phyloP scores from a whole-genome alignment of 2,888 invertebrate species.

The Endotricha flammealis region DNA sequence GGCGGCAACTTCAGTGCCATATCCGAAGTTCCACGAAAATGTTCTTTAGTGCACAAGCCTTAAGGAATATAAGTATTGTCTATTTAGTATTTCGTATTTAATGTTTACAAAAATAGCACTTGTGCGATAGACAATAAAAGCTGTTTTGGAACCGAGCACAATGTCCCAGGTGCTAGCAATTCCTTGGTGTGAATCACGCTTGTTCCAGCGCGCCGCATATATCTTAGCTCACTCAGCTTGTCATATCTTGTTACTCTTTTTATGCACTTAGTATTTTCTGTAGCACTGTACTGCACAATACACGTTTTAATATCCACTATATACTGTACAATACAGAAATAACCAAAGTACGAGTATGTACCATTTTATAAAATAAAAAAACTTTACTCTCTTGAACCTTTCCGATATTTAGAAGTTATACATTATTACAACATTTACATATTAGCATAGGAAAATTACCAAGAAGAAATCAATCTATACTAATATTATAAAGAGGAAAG shows the following conservation, averaged over 20 bases:
- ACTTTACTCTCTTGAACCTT: too few species aligned
- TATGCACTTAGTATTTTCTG: conserved; percentile 33
- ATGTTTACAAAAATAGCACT: conserved; percentile 28
- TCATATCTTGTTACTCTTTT: conserved; percentile 53
- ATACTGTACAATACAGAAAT: too few species aligned
- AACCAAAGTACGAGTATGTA: too few species aligned
- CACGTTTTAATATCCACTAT: neutral
- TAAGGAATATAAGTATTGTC: conserved; percentile 40
- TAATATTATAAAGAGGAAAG: too few species aligned
- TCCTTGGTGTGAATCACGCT: conserved; percentile 63
- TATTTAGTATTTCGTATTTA: conserved; percentile 48
- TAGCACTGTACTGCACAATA: conserved; percentile 10
- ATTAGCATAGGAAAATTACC: too few species aligned
- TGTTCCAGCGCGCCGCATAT: conserved; percentile 60
- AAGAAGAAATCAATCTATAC: too few species aligned
- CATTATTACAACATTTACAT: too few species aligned
- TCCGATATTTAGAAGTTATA: too few species aligned
- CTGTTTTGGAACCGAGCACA: conserved; percentile 23
- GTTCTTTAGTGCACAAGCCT: conserved; percentile 45
- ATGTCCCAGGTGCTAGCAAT: conserved; percentile 59
- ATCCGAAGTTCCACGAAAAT: conserved; percentile 41
- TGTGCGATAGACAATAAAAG: conserved; percentile 24
- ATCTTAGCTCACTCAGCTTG: conserved; percentile 58
- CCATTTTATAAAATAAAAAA: too few species aligned
- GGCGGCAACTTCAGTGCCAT: conserved; percentile 42